Base-by-base conservation (phyloP, 2,888 invertebrate species). In the Lacanobia oleracea region DNA sequence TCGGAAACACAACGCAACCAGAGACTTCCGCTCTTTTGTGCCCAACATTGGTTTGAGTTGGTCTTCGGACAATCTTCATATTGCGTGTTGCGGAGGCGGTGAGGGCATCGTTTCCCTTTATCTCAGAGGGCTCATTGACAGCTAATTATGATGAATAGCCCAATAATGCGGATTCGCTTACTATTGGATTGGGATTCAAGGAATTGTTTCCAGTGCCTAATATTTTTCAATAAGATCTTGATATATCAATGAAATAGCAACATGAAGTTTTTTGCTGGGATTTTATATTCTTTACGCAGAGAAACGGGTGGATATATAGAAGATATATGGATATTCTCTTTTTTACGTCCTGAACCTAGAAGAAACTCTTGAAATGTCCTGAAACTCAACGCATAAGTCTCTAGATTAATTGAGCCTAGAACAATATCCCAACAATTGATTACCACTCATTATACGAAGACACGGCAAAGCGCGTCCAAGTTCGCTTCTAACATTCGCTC, bases 71-170 rank as follows among this genome's bases (percentile, higher is more conserved):
- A 5, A 43, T 21, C 12, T 1, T 18, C 3, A 40, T 23, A n/a
- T 12, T 1, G 7, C 1, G 21, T 45, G n/a, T 18, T 23, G 18
- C 10, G 37, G 54, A 23, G 60, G 23, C 51, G 67, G 53, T 45
- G 9, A 59, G 50, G 69, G 45, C 65, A 61, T 60, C 77, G 57
- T 74, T 65, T 75, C 54, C 72, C 60, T 83, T 69, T 62, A 75
- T 75, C 81, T 75, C 54, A 74, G 67, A 50, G 67, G 56, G 56
- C 56, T 66, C 76, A 78, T 83, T 83, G 84, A 75, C 84, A 79
- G 76, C 64, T 62, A 84, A 83, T 86, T 83, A 83, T 77, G 69
- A 83, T 83, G 64, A 76, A 67, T 70, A 61, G 62, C 51, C 45
- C 8, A 63, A 82, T 79, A 82, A 82, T 50, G 40, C 40, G 67